These are phyloP conservation scores for Zapus hudsonius DNA, from an alignment of 2,113 vertebrate genomes.

Conservation along the genomic window DNA sequence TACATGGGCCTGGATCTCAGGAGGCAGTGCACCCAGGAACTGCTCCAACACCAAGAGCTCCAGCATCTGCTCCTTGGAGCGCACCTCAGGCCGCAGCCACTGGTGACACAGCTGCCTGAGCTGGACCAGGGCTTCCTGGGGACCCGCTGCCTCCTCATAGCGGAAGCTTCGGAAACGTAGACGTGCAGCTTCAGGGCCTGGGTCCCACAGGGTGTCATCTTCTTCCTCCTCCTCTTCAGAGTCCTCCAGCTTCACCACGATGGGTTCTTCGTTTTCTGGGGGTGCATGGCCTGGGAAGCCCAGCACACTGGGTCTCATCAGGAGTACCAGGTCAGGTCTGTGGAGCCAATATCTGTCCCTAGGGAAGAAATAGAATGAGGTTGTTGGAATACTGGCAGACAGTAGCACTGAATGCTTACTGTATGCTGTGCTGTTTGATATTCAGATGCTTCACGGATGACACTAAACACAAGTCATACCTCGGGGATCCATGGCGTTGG, in stretches of 20 bases:
- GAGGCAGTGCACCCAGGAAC: conserved; percentile 73
- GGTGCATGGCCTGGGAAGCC: background rate
- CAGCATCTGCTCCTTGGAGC: conserved; percentile 79
- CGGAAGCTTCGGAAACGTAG: conserved; percentile 72
- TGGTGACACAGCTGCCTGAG: conserved; percentile 73
- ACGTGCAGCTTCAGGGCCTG: conserved; percentile 55
- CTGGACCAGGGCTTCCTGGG: conserved; percentile 63
- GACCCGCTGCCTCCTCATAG: conserved; percentile 66
- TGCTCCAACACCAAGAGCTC: conserved; percentile 81
- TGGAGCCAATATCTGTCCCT: background rate
- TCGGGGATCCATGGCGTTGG: background rate
- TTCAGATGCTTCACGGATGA: background rate
- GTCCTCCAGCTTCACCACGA: conserved; percentile 67
- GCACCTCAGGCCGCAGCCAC: conserved; percentile 76
- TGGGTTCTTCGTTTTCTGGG: background rate
- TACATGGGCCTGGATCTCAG: conserved; percentile 65
- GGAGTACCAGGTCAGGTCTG: background rate
- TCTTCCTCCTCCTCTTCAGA: conserved; percentile 46
- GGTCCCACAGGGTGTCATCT: conserved; percentile 24
- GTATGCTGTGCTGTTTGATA: background rate
- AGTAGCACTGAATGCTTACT: background rate
- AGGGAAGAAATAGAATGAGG: background rate
- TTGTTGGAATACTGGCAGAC: background rate
- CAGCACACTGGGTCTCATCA: conserved; percentile 33
- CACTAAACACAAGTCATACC: background rate